phyloP scores from a whole-genome alignment of 2,113 vertebrate species.

The Apteryx mantelli region DNA sequence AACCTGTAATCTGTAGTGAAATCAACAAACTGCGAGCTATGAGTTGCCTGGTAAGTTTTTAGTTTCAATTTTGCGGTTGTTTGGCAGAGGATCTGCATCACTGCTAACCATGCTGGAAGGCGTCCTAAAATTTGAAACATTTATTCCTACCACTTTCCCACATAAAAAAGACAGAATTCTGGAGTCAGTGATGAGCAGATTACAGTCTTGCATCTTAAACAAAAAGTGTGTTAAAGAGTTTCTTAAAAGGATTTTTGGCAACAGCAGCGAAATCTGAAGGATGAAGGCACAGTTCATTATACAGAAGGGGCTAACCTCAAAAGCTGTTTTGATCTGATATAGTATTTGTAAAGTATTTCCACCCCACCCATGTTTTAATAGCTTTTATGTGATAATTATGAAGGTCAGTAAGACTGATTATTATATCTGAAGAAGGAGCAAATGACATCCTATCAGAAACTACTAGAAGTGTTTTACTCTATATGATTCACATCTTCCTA shows the following conservation, averaged over 20 bases:
- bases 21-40: not conserved
- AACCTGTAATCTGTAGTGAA: not conserved
- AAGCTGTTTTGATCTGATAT: not conserved
- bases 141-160: not conserved
- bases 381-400: not conserved
- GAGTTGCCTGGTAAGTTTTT: not conserved
- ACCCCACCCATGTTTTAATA: not conserved
- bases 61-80: not conserved
- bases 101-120: not conserved
- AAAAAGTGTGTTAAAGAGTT: not conserved
- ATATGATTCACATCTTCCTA: not conserved
- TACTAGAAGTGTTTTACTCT: not conserved
- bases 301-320: not conserved
- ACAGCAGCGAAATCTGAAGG: not conserved
- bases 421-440: not conserved
- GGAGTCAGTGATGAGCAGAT: not conserved
- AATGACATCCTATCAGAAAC: not conserved
- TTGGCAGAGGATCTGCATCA: not conserved
- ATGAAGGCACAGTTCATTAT: not conserved
- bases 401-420: not conserved
- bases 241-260: not conserved
- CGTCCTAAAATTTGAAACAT: not conserved
- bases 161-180: not conserved
- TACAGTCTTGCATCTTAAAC: not conserved
- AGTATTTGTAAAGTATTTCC: not conserved